phyloP scores from a whole-genome alignment of 30 jellyfish, hydroid and myxozoan genomes.

The Clytia hemisphaerica region DNA sequence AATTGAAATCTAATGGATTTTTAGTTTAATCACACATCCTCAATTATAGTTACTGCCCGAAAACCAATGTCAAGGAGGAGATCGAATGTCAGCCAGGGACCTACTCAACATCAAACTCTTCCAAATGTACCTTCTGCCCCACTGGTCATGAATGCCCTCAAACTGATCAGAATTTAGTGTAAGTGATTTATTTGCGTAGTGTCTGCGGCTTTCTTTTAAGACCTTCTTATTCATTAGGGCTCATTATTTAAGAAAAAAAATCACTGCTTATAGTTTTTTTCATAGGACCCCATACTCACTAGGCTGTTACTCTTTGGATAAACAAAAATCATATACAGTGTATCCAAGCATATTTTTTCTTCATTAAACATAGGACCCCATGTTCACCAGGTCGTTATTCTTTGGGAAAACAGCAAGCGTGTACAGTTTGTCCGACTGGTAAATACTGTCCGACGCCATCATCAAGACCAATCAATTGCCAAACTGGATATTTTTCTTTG shows the following conservation, averaged over 20 bases:
- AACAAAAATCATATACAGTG: too few species aligned
- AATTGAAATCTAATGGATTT: too few species aligned
- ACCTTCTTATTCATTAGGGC: too few species aligned
- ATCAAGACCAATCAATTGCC: slow-evolving; percentile 75
- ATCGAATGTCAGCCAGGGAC: slow-evolving; percentile 59
- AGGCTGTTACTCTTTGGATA: too few species aligned
- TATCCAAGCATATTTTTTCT: too few species aligned
- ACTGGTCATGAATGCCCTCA: slow-evolving; percentile 90
- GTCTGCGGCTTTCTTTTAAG: too few species aligned
- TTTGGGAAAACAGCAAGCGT: slow-evolving; percentile 59
- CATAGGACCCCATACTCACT: too few species aligned
- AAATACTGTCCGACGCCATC: slow-evolving; percentile 59
- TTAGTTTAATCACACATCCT: too few species aligned
- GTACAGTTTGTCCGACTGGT: slow-evolving; percentile 82
- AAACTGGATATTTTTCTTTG: slow-evolving; percentile 67
- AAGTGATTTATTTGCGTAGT: too few species aligned
- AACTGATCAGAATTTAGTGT: slow-evolving; percentile 39
- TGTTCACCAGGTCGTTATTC: slow-evolving; percentile 79
- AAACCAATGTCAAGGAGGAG: slow-evolving; percentile 30
- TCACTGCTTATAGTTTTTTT: neutral
- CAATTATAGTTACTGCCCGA: slow-evolving; percentile 81
- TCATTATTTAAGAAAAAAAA: too few species aligned
- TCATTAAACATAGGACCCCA: too few species aligned
- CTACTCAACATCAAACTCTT: slow-evolving; percentile 68
- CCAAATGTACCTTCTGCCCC: slow-evolving; percentile 63